Evolutionary conservation across 2,797 vertebrate species (phyloP).

Genomic region (Smutsia gigantea): DNA sequence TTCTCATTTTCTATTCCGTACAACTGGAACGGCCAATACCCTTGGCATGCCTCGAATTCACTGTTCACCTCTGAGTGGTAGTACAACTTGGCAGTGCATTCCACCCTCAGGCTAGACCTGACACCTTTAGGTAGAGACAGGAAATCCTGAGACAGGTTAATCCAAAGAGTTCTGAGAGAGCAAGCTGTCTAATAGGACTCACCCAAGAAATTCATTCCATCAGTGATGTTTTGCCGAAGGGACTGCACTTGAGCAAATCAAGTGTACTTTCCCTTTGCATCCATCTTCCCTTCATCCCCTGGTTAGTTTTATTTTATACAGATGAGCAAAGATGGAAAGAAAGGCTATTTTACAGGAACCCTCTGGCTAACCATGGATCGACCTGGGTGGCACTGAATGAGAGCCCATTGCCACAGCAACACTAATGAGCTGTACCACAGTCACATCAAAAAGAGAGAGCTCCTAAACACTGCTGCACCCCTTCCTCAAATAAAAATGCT

Average conservation of each 20-base stretch:
- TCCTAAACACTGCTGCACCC: neutral
- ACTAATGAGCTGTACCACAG: neutral
- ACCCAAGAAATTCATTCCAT: neutral
- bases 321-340: constrained; percentile 2
- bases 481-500: neutral
- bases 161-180: neutral
- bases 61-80: neutral
- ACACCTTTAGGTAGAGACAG: neutral
- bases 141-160: neutral
- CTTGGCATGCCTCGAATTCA: neutral
- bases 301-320: constrained; percentile 43
- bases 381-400: neutral
- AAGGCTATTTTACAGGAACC: constrained; percentile 13
- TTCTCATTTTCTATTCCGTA: neutral
- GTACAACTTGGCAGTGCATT: neutral
- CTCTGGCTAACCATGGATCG: neutral
- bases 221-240: neutral
- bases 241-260: neutral
- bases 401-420: neutral
- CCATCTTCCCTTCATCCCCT: neutral
- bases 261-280: neutral
- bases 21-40: neutral
- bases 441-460: neutral
- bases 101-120: neutral
- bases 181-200: neutral